Conservation (phyloP, 1,140 invertebrate species). For the Aphelinus certus region DNA sequence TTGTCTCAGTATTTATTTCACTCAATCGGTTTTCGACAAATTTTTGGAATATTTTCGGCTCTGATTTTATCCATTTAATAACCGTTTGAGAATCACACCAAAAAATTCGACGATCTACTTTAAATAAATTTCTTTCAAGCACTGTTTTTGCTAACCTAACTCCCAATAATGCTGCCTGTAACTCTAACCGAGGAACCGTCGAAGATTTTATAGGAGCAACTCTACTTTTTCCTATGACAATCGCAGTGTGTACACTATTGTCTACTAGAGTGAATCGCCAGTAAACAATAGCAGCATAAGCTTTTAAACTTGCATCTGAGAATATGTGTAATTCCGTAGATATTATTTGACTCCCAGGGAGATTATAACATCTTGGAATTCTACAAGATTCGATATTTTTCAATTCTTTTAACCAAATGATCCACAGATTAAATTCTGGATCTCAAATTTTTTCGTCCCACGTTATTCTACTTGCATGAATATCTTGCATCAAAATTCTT, state of each 20-base stretch:
- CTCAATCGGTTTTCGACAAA: conserved; percentile 49
- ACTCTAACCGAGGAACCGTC: neutral
- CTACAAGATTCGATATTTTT: no score
- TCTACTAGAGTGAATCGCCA: neutral
- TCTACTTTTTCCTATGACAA: neutral
- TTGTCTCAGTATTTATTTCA: neutral
- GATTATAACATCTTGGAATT: neutral
- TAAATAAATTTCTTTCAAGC: neutral
- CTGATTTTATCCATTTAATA: conserved; percentile 45
- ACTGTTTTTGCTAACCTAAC: neutral
- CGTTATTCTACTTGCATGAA: no score
- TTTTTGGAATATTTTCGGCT: conserved; percentile 21
- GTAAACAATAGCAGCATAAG: conserved; percentile 5
- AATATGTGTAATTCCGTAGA: neutral
- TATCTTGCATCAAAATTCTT: no score
- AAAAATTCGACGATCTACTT: conserved; percentile 29
- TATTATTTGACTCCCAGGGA: neutral
- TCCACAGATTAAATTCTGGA: no score
- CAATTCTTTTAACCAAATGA: no score
- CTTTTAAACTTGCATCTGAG: neutral
- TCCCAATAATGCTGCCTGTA: neutral
- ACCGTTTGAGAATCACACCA: conserved; percentile 48
- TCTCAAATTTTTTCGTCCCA: no score
- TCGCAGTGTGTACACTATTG: neutral
- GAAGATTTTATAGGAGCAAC: neutral